Base-by-base conservation (phyloP, 2,113 vertebrate species). In the Acrocephalus arundinaceus region DNA sequence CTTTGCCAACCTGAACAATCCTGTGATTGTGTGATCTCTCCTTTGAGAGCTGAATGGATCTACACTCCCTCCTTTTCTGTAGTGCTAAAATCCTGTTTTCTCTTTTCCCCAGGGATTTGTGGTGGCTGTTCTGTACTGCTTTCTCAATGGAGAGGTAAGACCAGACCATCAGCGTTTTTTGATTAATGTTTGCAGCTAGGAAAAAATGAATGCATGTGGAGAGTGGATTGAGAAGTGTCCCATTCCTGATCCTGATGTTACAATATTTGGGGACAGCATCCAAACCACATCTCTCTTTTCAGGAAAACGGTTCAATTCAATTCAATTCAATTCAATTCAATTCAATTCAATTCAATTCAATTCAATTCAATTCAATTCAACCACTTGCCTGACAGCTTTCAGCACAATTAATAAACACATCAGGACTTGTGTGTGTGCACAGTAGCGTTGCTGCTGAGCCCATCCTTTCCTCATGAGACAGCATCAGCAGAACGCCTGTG, bases 111-210 rank as follows among this genome's bases (percentile, higher is more conserved):
- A 98, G 98, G 98, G 98, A 6, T 98, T 97, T 21, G 97, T 98
- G 94, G 98, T 98, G 83, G 98, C 98, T 7, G 61, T 98, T 25
- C 97, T 98, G 24, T 98, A 98, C 94, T 98, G 98, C 88, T 98
- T 98, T 72, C 97, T 98, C 90, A 98, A 98, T 2, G 98, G 98
- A 0, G 98, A 98, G 98, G 98, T 98, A 97, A 98, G 98, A 43
- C 30, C 59, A 98, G 98, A 49, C 37, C 70, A 23, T 15, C 31
- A 48, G 9, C 3, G 3, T 3, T 7, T 2, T 81, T 58, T 41
- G n/a, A 14, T 35, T 54, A 6, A 5, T 35, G 14, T 46, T 73
- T 82, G 25, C 33, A 65, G 30, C 30, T 30, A 19, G 66, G 39
- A 11, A 13, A 62, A 20, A 77, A 2, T 35, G 30, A 37, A 25